Evolutionary conservation across 2,888 invertebrate genomes (phyloP).

Genomic region (Petrolisthes cinctipes): DNA sequence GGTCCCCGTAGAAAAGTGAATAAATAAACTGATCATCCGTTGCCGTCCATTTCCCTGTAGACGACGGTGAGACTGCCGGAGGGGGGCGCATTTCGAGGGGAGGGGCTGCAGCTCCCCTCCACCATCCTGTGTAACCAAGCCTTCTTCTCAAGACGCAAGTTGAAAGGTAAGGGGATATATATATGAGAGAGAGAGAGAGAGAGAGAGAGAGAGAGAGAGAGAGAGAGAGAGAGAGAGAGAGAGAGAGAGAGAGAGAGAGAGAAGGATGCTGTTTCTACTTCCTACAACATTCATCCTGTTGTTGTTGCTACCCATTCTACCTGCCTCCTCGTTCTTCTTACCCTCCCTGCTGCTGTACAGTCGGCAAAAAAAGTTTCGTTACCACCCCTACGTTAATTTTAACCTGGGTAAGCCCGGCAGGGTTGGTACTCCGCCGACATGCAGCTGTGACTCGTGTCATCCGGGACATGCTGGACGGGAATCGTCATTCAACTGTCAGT

Average conservation of each 20-base stretch:
- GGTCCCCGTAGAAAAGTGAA: neutral
- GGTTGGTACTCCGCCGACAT: too few species aligned
- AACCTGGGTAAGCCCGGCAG: too few species aligned
- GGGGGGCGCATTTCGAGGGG: neutral
- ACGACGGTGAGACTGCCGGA: slow-evolving; percentile 29
- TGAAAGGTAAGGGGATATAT: neutral
- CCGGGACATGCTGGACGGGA: too few species aligned
- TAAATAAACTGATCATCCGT: neutral
- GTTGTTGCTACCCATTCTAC: neutral
- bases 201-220: neutral
- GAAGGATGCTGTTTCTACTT: neutral
- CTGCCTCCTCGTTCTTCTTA: neutral
- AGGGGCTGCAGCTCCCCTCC: slow-evolving; percentile 40
- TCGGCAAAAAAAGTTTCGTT: too few species aligned
- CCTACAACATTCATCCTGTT: neutral
- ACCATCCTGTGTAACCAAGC: slow-evolving; percentile 31
- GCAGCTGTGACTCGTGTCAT: too few species aligned
- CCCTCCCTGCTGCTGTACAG: neutral
- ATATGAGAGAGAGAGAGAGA: neutral
- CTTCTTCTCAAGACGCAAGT: slow-evolving; percentile 17
- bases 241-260: neutral
- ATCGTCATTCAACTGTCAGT: too few species aligned
- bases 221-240: neutral
- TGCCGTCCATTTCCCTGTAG: slow-evolving; percentile 7
- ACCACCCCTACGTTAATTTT: too few species aligned